Conservation (phyloP, 2,113 vertebrate species). For the Sinocyclocheilus maitianheensis region DNA sequence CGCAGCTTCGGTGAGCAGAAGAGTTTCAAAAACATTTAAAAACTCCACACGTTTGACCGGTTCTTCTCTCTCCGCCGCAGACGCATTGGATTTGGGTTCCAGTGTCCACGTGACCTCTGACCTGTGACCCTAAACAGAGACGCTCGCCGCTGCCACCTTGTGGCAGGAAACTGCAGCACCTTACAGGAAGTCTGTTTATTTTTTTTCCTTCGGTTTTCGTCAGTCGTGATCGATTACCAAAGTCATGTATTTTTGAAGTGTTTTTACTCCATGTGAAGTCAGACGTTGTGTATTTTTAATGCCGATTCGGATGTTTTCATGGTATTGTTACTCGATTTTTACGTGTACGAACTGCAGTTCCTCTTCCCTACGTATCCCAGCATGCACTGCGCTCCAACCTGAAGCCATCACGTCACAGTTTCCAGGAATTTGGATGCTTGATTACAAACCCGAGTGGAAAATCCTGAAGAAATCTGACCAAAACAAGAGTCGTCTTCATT, state of each 20-base stretch:
- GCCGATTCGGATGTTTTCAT: neutral
- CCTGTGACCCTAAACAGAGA: conserved; percentile 61
- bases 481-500: conserved; percentile 29
- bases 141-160: conserved; percentile 1
- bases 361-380: conserved; percentile 4
- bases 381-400: conserved; percentile 42
- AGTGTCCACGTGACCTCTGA: conserved; percentile 91
- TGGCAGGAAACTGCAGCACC: conserved; percentile 57
- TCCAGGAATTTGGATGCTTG: conserved; percentile 3
- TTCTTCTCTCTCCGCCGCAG: conserved; percentile 69
- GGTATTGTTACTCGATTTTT: neutral
- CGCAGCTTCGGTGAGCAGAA: no score
- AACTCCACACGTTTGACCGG: neutral
- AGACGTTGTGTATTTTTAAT: conserved; percentile 44
- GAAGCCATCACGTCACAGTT: conserved; percentile 44
- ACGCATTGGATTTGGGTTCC: conserved; percentile 89
- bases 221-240: conserved; percentile 36
- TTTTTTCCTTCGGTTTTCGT: conserved; percentile 15
- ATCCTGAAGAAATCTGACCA: neutral
- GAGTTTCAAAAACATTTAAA: no score
- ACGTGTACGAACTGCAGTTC: conserved; percentile 46
- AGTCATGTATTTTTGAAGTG: conserved; percentile 38
- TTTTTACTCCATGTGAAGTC: conserved; percentile 1
- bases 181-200: conserved; percentile 45
- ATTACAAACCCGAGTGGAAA: neutral